Evolutionary conservation across 2,888 invertebrate genomes (phyloP), one percentile per base, ranked within the genome.

Genomic region (Leptarthrus brevirostris): DNA sequence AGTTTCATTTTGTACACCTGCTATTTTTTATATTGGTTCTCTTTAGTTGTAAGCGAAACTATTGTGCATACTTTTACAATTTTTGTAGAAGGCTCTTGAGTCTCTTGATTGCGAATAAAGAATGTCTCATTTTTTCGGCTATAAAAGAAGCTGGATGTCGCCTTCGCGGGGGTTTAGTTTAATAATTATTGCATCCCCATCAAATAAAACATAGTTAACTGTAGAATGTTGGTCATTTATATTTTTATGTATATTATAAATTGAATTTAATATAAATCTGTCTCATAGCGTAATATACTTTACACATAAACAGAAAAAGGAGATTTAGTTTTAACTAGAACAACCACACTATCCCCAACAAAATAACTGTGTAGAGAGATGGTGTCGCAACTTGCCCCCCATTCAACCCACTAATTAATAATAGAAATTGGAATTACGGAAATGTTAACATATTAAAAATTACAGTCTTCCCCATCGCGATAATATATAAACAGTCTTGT

Each of bases 401-500:
- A 12, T 18, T 16, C 49, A 20, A 18, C 14, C 1, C 1, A 49
- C 49, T 20, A 49, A 49, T 49, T 8, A 20, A 40, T 12, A 16
- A 49, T 1, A 49, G n/a, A n/a, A n/a, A 64, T 4, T 47, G 64
- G 58, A 58, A 64, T 47, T 18, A 18, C 4, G 12, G 40, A 40
- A 40, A n/a, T 6, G 12, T 40, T 6, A 40, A 16, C 2, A 18
- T 49, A 18, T 49, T 14, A 16, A 49, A 24, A n/a, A 26, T n/a
- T 26, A 34, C 49, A 69, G 69, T 69, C 64, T 66, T 66, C 26
- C 34, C 64, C 44, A 16, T 16, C 44, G 40, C 8, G 40, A n/a
- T 30, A 30, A 30, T 30, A 30, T 30, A 47, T 24, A 47, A 26
- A 66, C 34, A 26, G n/a, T 47, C 26, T 5, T 47, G n/a, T 24